Percentiles rank a stretch among this genome's conserved stretches.
These are phyloP conservation scores for Lepidurus arcticus DNA, from an alignment of 1,140 invertebrate species.

Conservation along the genomic window DNA sequence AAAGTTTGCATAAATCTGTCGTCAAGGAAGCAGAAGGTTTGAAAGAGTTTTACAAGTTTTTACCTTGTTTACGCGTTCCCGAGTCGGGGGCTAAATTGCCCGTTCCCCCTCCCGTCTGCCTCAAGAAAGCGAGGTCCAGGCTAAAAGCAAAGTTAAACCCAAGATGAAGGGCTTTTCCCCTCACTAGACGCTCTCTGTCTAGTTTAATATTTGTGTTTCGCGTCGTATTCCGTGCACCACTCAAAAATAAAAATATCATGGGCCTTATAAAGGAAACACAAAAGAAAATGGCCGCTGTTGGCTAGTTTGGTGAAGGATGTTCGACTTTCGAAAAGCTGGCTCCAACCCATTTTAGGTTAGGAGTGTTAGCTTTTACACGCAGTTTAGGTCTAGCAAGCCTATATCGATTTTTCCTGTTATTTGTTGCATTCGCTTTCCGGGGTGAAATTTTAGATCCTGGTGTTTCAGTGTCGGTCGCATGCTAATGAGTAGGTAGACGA, in stretches of 20 bases:
- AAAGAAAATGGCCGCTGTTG: too few species aligned
- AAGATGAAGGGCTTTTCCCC: neutral
- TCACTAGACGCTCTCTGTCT: neutral
- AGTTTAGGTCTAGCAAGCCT: too few species aligned
- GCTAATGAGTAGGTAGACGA: neutral
- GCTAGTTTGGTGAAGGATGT: too few species aligned
- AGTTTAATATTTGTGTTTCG: neutral
- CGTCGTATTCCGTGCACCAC: neutral
- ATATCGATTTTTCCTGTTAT: too few species aligned
- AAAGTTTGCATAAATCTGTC: slow-evolving; percentile 4
- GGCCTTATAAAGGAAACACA: neutral
- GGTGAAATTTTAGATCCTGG: neutral
- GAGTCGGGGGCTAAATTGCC: neutral
- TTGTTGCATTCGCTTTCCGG: neutral
- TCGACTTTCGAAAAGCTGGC: too few species aligned
- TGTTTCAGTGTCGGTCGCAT: neutral
- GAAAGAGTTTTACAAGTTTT: slow-evolving; percentile 6
- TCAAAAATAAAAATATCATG: neutral
- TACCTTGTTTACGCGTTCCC: slow-evolving; percentile 6
- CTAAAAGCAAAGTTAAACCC: neutral
- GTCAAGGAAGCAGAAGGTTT: neutral
- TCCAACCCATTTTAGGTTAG: too few species aligned
- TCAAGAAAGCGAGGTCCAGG: neutral
- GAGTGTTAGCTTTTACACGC: too few species aligned
- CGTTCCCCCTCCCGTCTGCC: neutral